Evolutionary conservation across 2,113 vertebrate species (phyloP).

Genomic region (Peromyscus polionotus): DNA sequence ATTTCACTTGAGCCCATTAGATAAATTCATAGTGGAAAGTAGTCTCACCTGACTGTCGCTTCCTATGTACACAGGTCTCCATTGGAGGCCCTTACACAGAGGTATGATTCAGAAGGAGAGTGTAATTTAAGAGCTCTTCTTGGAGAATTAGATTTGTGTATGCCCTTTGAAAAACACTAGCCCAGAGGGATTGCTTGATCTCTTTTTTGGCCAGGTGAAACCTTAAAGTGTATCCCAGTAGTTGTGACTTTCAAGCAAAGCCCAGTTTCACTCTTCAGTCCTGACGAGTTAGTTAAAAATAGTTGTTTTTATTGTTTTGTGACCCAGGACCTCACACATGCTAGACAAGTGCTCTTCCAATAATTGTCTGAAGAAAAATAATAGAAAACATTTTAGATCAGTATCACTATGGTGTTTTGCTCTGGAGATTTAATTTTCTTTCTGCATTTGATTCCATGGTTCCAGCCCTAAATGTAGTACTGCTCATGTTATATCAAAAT

Average conservation of each 20-base stretch:
- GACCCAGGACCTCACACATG: neutral
- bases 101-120: slow-evolving; percentile 47
- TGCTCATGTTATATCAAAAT: neutral
- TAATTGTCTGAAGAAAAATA: slow-evolving; percentile 28
- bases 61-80: neutral
- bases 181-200: neutral
- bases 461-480: slow-evolving; percentile 3
- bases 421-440: slow-evolving; percentile 13
- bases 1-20: slow-evolving; percentile 41
- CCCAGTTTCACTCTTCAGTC: slow-evolving; percentile 10
- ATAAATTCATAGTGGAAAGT: neutral
- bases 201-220: slow-evolving; percentile 15
- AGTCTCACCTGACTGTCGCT: neutral
- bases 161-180: slow-evolving; percentile 19
- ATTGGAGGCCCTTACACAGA: slow-evolving; percentile 21
- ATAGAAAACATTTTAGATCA: slow-evolving; percentile 31
- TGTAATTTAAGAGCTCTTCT: slow-evolving; percentile 49
- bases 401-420: slow-evolving; percentile 17
- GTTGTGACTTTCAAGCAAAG: slow-evolving; percentile 58
- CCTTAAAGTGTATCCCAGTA: slow-evolving; percentile 53
- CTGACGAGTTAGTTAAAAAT: slow-evolving; percentile 17
- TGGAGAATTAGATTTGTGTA: neutral
- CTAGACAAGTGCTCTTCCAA: neutral
- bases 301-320: neutral
- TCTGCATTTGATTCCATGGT: slow-evolving; percentile 46